Percentiles rank a stretch among this genome's conserved stretches.
Evolutionary conservation across 2,888 invertebrate species (phyloP).

Genomic region (Ceratothoa steindachneri): DNA sequence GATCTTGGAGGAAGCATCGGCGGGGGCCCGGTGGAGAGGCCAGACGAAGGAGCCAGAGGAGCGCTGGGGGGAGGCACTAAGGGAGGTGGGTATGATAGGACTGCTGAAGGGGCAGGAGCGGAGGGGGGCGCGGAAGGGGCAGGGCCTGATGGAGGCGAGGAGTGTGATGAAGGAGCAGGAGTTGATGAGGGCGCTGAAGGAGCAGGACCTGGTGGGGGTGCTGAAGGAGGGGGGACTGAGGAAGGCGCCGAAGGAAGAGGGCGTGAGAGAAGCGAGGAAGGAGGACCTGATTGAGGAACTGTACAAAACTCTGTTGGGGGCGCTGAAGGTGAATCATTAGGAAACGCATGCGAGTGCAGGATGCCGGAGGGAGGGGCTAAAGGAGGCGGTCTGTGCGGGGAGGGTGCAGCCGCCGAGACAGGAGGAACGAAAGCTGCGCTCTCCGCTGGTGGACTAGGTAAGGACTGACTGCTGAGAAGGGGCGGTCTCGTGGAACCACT

Average conservation of each 20-base stretch:
- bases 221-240: neutral
- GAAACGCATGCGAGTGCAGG: neutral
- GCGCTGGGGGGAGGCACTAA: conserved; percentile 6
- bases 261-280: neutral
- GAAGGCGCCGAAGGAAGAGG: neutral
- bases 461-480: neutral
- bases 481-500: neutral
- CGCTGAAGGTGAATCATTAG: neutral
- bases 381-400: neutral
- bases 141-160: neutral
- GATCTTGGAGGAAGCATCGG: conserved; percentile 29
- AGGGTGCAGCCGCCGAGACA: neutral
- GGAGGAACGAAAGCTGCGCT: neutral
- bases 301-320: neutral
- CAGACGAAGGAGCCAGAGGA: conserved; percentile 6
- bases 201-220: neutral
- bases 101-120: neutral
- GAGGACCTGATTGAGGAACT: neutral
- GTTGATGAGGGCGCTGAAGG: neutral
- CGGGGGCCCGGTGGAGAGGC: neutral
- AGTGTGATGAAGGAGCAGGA: neutral
- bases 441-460: neutral
- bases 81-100: conserved; percentile 4
- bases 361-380: neutral
- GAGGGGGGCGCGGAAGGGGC: neutral